These are phyloP conservation scores for Columba janthina DNA, from an alignment of 2,113 vertebrate species.

Conservation along the genomic window DNA sequence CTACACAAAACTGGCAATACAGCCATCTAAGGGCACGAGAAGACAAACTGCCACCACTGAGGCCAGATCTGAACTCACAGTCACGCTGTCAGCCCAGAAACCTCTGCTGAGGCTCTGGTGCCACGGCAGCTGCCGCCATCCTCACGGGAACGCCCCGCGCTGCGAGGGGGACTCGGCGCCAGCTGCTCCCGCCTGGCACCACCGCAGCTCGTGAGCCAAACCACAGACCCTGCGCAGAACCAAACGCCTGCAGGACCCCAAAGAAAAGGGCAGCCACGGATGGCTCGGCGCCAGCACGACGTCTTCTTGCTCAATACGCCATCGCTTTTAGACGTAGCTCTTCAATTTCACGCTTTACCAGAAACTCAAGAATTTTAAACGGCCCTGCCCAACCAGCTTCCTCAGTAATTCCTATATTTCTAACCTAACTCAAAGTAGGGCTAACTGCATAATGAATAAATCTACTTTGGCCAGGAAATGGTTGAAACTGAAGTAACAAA, in stretches of 20 bases:
- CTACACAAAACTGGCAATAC: not conserved
- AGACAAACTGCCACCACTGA: not conserved
- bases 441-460: not conserved
- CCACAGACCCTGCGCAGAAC: not conserved
- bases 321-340: not conserved
- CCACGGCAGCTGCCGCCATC: fast-evolving
- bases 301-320: not conserved
- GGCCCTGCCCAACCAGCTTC: not conserved
- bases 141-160: fast-evolving
- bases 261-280: not conserved
- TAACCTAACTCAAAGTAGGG: not conserved
- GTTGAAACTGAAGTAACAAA: not conserved
- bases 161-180: not conserved
- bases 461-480: not conserved
- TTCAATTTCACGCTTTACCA: not conserved
- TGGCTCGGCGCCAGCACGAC: fast-evolving
- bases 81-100: not conserved
- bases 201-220: not conserved
- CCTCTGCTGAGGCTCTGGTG: not conserved
- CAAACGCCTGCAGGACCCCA: not conserved
- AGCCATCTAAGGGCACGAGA: not conserved
- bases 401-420: not conserved
- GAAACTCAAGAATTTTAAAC: not conserved
- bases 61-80: not conserved
- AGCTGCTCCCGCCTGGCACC: not conserved